Evolutionary conservation across 2,888 invertebrate genomes (phyloP).

Genomic region (Oxytorus armatus): DNA sequence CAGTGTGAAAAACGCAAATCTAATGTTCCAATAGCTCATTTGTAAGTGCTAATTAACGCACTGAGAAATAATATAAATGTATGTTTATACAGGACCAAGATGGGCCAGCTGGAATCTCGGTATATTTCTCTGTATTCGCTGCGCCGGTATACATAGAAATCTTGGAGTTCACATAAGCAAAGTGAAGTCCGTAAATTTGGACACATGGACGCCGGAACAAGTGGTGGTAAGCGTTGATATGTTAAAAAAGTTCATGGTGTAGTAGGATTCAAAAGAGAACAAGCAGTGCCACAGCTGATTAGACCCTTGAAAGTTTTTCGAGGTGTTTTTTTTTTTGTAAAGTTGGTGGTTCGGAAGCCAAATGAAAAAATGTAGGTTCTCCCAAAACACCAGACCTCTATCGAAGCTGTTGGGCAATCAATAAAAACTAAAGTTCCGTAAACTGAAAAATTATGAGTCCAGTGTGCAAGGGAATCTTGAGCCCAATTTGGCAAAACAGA

Average conservation of each 20-base stretch:
- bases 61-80: not conserved
- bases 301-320: too few species aligned
- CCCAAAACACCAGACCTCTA: not conserved
- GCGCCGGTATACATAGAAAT: conserved; percentile 99
- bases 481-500: too few species aligned
- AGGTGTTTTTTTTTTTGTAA: too few species aligned
- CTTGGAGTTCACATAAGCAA: conserved; percentile 99
- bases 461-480: too few species aligned
- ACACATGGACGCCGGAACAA: conserved; percentile 99
- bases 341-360: too few species aligned
- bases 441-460: too few species aligned
- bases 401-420: not conserved
- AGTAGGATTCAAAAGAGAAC: too few species aligned
- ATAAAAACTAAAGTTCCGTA: not conserved
- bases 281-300: too few species aligned
- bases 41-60: not conserved
- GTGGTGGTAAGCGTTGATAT: conserved; percentile 90
- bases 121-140: conserved; percentile 98
- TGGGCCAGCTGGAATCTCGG: conserved; percentile 99
- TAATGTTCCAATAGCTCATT: not conserved
- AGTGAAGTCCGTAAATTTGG: conserved; percentile 99
- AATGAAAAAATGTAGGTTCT: too few species aligned
- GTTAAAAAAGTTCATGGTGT: not conserved
- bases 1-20: not conserved
- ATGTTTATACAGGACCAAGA: conserved; percentile 91